phyloP scores from a whole-genome alignment of 2,113 vertebrate genomes.

The Prinia subflava region DNA sequence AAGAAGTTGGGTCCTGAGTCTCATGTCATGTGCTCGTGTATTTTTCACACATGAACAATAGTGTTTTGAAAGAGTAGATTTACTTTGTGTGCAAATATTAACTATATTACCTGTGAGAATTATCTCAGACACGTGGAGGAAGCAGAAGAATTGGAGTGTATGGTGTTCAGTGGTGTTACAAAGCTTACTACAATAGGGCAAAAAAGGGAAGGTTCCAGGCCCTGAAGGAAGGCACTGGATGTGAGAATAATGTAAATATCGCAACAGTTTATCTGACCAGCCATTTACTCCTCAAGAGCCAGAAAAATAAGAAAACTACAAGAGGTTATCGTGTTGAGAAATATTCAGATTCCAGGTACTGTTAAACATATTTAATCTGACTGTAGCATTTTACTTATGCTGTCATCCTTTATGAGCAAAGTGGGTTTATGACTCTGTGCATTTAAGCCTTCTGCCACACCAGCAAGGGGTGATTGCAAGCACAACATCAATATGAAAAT shows the following conservation, averaged over 20 bases:
- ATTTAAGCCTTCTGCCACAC: not conserved
- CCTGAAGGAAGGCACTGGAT: not conserved
- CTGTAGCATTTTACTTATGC: not conserved
- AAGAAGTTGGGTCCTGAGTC: not conserved
- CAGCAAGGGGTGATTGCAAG: not conserved
- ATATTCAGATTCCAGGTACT: not conserved
- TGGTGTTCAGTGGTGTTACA: rapidly evolving
- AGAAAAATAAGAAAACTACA: not conserved
- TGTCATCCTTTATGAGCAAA: not conserved
- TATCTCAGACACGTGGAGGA: not conserved
- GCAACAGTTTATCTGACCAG: not conserved
- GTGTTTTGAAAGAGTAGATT: not conserved
- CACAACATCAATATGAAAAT: not conserved
- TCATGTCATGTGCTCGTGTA: rapidly evolving
- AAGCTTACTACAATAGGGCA: not conserved
- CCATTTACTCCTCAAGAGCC: not conserved
- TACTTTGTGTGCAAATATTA: not conserved
- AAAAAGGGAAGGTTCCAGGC: not conserved
- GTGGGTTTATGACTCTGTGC: not conserved
- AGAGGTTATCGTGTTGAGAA: not conserved
- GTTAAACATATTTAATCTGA: not conserved
- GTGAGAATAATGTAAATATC: not conserved
- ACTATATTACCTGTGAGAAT: not conserved
- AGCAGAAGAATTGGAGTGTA: not conserved
- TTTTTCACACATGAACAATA: not conserved